Evolutionary conservation across 2,113 vertebrate species (phyloP), one percentile per base, ranked within the genome.

Genomic region (Scalopus aquaticus): DNA sequence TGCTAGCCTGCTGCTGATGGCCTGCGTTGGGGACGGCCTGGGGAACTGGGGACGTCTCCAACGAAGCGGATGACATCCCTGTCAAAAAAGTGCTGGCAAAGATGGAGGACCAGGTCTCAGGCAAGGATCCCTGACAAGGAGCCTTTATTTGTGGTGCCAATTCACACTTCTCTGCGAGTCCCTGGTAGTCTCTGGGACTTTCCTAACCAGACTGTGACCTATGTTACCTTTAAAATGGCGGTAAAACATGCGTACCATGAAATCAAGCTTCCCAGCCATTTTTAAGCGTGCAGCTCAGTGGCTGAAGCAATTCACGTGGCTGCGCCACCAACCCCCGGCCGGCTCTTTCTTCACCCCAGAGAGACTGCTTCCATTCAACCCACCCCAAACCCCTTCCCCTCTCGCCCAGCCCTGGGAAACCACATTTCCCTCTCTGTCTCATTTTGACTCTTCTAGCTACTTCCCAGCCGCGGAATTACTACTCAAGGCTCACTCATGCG

Each of bases 361-460:
- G 86, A 80, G 15, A 19, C 15, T 42, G 39, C 32, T 12, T 44
- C 7, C 9, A 17, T 58, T 17, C 16, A 8, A 7, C 12, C 24
- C n/a, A 42, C 42, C 12, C 19, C 9, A 46, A n/a, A 32, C 15
- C 19, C 9, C 3, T 16, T 1, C 30, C 42, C 8, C 0, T 8
- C 5, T 22, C 58, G 5, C 22, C 5, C 1, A 17, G n/a, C 12
- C 49, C 22, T 16, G 30, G 32, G 15, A 16, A 13, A 2, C 37
- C 20, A 2, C 30, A 10, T 24, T 30, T 19, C n/a, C 0, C 7
- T 28, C 51, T 51, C 7, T 60, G 85, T 85, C 20, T 49, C 0
- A n/a, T n/a, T 15, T 15, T 24, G 6, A 15, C n/a, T 37, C 0
- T 32, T n/a, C 35, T 26, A 7, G 49, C 17, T 15, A 9, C 4